A percentile compares a stretch with the other conserved stretches of the same genome.
phyloP scores from a whole-genome alignment of 2,113 vertebrate genomes.

The Forbesichthys papilliferus region DNA sequence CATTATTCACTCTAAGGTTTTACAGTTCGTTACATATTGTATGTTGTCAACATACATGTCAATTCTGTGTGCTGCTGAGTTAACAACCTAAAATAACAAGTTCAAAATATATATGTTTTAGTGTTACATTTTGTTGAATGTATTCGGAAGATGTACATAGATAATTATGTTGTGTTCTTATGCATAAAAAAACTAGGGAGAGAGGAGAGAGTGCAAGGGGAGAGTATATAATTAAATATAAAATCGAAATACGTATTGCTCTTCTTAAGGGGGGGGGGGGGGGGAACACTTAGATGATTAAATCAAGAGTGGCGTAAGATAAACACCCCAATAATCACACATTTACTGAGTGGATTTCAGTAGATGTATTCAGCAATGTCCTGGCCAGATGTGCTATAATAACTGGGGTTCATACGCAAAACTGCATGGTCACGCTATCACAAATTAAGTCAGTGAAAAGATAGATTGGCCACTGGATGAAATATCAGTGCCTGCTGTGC shows the following conservation, averaged over 20 bases:
- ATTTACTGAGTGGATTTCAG: constrained; percentile 17
- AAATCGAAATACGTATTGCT: constrained; percentile 74
- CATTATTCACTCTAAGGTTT: too few species aligned
- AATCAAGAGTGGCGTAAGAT: constrained; percentile 60
- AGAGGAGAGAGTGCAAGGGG: background rate
- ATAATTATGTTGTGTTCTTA: background rate
- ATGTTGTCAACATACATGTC: too few species aligned
- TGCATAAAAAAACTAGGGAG: constrained; percentile 11
- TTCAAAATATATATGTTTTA: background rate
- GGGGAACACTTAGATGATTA: constrained; percentile 65
- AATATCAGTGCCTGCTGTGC: constrained; percentile 5
- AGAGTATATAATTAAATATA: constrained; percentile 65
- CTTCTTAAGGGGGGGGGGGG: constrained; percentile 62
- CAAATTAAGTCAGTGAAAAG: constrained; percentile 1
- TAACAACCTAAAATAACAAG: too few species aligned
- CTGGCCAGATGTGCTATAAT: constrained; percentile 28
- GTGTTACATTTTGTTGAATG: background rate
- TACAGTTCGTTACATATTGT: too few species aligned
- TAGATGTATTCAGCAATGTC: constrained; percentile 22
- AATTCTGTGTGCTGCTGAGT: too few species aligned
- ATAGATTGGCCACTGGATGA: background rate
- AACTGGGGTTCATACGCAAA: constrained; percentile 9
- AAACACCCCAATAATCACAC: constrained; percentile 59
- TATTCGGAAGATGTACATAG: background rate
- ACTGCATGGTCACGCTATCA: background rate